Evolutionary conservation across 2,797 vertebrate genomes (phyloP).

Genomic region (Pogonophryne albipinna): DNA sequence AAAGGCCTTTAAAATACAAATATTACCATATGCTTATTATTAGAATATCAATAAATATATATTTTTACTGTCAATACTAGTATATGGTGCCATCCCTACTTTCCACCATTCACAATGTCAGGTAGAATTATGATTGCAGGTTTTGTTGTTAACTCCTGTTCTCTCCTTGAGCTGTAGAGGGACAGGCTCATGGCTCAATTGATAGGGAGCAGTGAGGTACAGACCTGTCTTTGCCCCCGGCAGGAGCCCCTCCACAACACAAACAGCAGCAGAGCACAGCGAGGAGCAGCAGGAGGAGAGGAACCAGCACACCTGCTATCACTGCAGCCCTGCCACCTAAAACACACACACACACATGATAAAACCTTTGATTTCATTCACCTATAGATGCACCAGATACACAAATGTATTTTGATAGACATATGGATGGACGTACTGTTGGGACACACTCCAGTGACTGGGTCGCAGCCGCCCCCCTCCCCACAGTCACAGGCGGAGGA

Average conservation of each 20-base stretch:
- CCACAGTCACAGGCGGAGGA: constrained; percentile 88
- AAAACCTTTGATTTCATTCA: background rate
- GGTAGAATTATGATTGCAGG: too few species aligned
- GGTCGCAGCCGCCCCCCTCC: constrained; percentile 84
- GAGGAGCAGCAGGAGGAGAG: constrained; percentile 88
- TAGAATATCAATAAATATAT: too few species aligned
- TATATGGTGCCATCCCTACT: too few species aligned
- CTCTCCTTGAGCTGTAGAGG: too few species aligned
- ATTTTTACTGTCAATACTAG: too few species aligned
- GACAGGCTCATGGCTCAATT: too few species aligned
- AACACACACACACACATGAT: constrained; percentile 5
- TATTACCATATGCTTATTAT: too few species aligned
- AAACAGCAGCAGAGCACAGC: constrained; percentile 88
- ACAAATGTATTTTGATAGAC: background rate
- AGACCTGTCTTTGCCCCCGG: constrained; percentile 89
- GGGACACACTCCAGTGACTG: constrained; percentile 85
- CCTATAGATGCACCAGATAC: background rate
- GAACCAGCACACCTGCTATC: constrained; percentile 85
- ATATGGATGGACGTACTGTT: constrained; percentile 81
- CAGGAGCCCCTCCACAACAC: constrained; percentile 83
- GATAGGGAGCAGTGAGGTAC: background rate
- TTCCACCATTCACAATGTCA: background rate
- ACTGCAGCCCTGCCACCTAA: constrained; percentile 77
- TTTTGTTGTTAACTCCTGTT: too few species aligned
- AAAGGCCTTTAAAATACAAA: too few species aligned